Base-by-base conservation (phyloP, 2,888 invertebrate species). In the Apamea anceps region DNA sequence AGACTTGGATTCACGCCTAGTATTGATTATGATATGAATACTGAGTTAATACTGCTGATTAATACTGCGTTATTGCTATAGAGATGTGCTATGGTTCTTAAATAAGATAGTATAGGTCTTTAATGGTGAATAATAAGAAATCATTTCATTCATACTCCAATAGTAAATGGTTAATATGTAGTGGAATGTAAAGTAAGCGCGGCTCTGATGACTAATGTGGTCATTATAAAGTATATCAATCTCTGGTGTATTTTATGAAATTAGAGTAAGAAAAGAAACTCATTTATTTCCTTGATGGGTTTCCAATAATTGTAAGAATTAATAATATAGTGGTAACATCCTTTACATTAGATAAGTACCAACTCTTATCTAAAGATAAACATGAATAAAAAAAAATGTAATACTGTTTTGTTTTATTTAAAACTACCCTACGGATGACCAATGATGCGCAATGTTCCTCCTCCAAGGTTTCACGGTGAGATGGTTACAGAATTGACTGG, bases 1-100 rank as follows among this genome's bases (percentile, higher is more conserved):
- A 62, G 45, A 8, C 70, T 81, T 81, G 81, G 81, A 77, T 82
- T 25, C 82, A 79, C 79, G 79, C 79, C 83, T 79, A 0, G 37
- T 15, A 12, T 51, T 54, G 0, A 13, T 21, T 18, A 54, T 2
- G 8, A 25, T 60, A 57, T 10, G 10, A 57, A 57, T 57, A 57
- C 25, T 57, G 57, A 57, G 12, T 57, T n/a, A 57, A 57, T 57
- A 57, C 57, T 57, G 57, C 0, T 54, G 32, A 32, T 18, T 8
- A 18, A 32, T 28, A 28, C 62, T 28, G 18, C 2, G 18, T 8
- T 32, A 28, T 21, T 70, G 2, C 4, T 32, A 54, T 6, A 18
- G 6, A 18, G 37, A 75, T 54, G 18, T 42, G 45, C 28, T 48
- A 12, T 1, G 32, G 37, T 37, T 51, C n/a, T 75, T 28, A 70